phyloP scores from a whole-genome alignment of 2,888 invertebrate species.

The Lycocerus yunnanus region DNA sequence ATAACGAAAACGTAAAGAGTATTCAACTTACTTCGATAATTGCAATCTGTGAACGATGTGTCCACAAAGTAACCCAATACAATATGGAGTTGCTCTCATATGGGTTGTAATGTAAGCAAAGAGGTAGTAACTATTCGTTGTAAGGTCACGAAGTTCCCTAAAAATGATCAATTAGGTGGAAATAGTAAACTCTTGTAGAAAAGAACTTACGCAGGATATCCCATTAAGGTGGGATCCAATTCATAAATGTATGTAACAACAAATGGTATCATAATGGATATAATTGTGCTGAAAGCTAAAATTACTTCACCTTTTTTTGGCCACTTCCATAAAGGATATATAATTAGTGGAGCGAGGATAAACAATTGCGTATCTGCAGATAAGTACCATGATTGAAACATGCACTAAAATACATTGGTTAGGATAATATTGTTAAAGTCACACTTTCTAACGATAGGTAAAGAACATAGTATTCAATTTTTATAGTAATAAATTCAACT shows the following conservation, averaged over 20 bases:
- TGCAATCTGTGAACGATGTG: conserved; percentile 69
- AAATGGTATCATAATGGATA: conserved; percentile 39
- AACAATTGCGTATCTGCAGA: conserved; percentile 54
- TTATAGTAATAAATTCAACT: conserved; percentile 30
- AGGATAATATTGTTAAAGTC: not conserved
- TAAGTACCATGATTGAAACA: conserved; percentile 76
- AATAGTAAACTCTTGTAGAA: not conserved
- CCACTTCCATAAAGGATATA: conserved; percentile 71
- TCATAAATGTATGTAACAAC: conserved; percentile 61
- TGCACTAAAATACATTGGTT: conserved; percentile 60
- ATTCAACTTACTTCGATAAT: conserved; percentile 60
- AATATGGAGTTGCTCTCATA: conserved; percentile 73
- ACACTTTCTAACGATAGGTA: no score
- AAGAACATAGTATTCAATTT: no score
- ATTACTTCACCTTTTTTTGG: conserved; percentile 62
- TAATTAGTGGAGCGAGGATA: conserved; percentile 68
- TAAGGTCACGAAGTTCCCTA: conserved; percentile 69
- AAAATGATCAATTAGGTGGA: not conserved
- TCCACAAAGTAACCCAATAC: conserved; percentile 69
- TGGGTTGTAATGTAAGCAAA: conserved; percentile 75
- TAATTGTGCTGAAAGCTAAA: conserved; percentile 48
- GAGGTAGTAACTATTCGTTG: conserved; percentile 66
- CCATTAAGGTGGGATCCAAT: conserved; percentile 71
- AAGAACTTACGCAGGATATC: conserved; percentile 68
- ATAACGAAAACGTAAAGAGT: not conserved